phyloP scores from a whole-genome alignment of 1,140 invertebrate species.

The Calephelis nemesis region DNA sequence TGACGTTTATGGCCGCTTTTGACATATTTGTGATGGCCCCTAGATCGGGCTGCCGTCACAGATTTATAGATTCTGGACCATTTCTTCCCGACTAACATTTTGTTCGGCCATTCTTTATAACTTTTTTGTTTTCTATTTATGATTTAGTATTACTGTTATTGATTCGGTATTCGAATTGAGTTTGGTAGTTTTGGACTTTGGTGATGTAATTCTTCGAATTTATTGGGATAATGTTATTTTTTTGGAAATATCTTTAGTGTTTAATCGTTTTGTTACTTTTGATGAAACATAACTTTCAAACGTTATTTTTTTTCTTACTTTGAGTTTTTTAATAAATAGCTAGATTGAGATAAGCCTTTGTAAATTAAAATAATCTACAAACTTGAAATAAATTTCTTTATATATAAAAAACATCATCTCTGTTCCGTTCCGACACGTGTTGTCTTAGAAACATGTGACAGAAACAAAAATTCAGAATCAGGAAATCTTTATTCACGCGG shows the following conservation, averaged over 20 bases:
- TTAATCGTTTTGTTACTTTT: not conserved
- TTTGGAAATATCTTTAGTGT: conserved; percentile 10
- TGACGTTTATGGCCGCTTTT: conserved; percentile 60
- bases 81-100: conserved; percentile 51
- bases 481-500: too few species aligned
- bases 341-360: too few species aligned
- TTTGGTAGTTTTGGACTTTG: conserved; percentile 21
- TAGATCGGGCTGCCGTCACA: conserved; percentile 49
- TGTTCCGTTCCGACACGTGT: too few species aligned
- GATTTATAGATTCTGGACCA: conserved; percentile 68
- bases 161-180: conserved; percentile 31
- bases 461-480: too few species aligned
- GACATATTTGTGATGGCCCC: conserved; percentile 67
- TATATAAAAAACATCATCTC: too few species aligned
- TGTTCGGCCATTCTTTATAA: conserved; percentile 49
- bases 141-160: conserved; percentile 53
- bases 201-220: conserved; percentile 12
- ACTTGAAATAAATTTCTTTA: too few species aligned
- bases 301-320: too few species aligned
- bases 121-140: conserved; percentile 57
- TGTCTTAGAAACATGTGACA: too few species aligned
- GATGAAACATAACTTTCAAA: too few species aligned
- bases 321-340: too few species aligned
- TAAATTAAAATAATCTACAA: too few species aligned
- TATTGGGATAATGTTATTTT: conserved; percentile 10